Evolutionary conservation across 1,140 invertebrate genomes (phyloP).

Genomic region (Aculops lycopersici): DNA sequence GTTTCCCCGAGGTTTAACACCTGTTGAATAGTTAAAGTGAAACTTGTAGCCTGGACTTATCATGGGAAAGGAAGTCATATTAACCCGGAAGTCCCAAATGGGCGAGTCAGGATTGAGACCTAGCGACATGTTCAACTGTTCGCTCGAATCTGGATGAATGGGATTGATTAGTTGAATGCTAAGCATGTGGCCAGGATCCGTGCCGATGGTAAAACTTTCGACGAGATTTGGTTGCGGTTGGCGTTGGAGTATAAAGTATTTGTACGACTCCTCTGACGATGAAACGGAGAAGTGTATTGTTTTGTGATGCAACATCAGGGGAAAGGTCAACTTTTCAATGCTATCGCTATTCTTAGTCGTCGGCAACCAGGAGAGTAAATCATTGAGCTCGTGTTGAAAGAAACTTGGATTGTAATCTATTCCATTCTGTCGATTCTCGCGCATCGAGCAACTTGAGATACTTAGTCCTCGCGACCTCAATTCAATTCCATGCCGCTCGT

Average conservation of each 20-base stretch:
- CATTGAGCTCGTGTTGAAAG: conserved; percentile 44
- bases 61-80: conserved; percentile 50
- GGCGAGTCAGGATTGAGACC: conserved; percentile 18
- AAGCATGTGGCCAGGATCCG: conserved; percentile 10
- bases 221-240: neutral
- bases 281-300: conserved; percentile 6
- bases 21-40: conserved; percentile 45
- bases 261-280: conserved; percentile 11
- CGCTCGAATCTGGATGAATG: conserved; percentile 48
- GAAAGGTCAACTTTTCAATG: neutral
- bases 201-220: conserved; percentile 7
- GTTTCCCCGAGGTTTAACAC: conserved; percentile 35
- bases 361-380: conserved; percentile 53
- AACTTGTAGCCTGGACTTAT: conserved; percentile 48
- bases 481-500: conserved; percentile 45
- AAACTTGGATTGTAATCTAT: conserved; percentile 69
- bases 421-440: conserved; percentile 51
- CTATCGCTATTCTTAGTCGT: conserved; percentile 18
- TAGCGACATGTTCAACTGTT: conserved; percentile 36
- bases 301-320: neutral
- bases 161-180: conserved; percentile 31
- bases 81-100: conserved; percentile 38
- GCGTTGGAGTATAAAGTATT: neutral
- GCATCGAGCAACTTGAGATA: conserved; percentile 9
- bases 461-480: conserved; percentile 10